These are phyloP conservation scores for Coenonympha arcania DNA, from an alignment of 2,888 invertebrate genomes.

Conservation along the genomic window DNA sequence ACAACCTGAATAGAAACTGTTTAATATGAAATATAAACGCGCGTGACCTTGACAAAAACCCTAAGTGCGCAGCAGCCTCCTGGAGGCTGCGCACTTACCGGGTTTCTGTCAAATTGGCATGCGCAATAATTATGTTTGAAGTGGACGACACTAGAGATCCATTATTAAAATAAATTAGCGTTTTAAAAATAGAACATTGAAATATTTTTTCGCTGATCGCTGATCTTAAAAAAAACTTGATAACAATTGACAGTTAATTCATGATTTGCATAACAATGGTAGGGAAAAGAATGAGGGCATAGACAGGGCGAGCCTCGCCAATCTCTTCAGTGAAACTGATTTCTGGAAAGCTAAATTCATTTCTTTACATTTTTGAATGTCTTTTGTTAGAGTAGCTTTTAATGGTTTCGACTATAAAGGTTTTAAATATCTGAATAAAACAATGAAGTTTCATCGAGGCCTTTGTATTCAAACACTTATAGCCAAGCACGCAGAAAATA, in stretches of 20 bases:
- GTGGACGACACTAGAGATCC: neutral
- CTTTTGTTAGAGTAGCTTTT: neutral
- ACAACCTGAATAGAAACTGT: no score
- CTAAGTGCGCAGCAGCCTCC: no score
- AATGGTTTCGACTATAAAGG: neutral
- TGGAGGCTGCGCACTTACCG: no score
- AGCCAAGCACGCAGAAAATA: no score
- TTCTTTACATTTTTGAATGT: slow-evolving; percentile 6
- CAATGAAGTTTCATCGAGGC: no score
- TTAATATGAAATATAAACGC: no score
- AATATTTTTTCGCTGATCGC: neutral
- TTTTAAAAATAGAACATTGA: neutral
- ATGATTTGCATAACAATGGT: slow-evolving; percentile 60
- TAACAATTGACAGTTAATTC: slow-evolving; percentile 60
- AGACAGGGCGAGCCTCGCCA: slow-evolving; percentile 17
- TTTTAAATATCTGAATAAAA: neutral
- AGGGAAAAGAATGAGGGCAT: slow-evolving; percentile 36
- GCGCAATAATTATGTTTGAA: no score
- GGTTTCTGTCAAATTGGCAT: no score
- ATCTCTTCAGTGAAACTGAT: slow-evolving; percentile 28
- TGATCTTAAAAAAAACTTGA: slow-evolving; percentile 41
- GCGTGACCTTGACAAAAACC: no score
- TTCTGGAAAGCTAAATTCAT: slow-evolving; percentile 18
- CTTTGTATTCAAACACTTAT: no score
- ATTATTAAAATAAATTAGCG: neutral